Evolutionary conservation across 2,888 invertebrate genomes (phyloP), one percentile per base, ranked within the genome.

Genomic region (Temnothorax rugatulus): DNA sequence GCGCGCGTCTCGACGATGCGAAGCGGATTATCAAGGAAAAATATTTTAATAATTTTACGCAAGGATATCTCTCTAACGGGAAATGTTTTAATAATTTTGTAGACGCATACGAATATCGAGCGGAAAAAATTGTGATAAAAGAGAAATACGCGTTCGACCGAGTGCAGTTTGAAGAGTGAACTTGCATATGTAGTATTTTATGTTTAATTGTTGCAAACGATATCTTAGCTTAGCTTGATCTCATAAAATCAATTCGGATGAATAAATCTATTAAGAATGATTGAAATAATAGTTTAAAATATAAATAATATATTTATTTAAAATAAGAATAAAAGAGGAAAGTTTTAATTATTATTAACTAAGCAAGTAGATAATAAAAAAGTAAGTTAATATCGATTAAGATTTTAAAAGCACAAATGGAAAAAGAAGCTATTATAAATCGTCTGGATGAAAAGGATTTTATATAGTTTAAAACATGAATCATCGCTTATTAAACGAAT

Each of bases 61-160:
- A 18, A 7, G 3, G 21, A 15, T 38, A 54, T 71, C 4, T 54
- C 13, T 34, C 4, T 71, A 69, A 52, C 4, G 59, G 7, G 71
- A 77, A 82, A 86, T 86, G 61, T 88, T 84, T 89, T 87, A 87
- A 82, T 88, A 88, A 89, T 89, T 82, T 88, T 82, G 34, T 76
- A 82, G 34, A 38, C 15, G 47, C 5, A 25, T 18, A 38, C 52
- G 71, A 75, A 71, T 38, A 84, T 81, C 34, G 47, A 29, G 29
- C 71, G 52, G 25, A 61, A n/a, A 64, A 9, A 50, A 25, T 57
- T 50, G n/a, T 59, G 29, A 54, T 25, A 41, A 75, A 29, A 57
- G 41, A 11, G 79, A 66, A 76, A 83, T 84, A 34, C 44, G 50
- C 66, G 57, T 61, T 75, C n/a, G 52, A 68, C 1, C 11, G 41